These are phyloP conservation scores for Scaptomyza cyrtandrae DNA, from an alignment of 2,888 invertebrate genomes.

Conservation along the genomic window DNA sequence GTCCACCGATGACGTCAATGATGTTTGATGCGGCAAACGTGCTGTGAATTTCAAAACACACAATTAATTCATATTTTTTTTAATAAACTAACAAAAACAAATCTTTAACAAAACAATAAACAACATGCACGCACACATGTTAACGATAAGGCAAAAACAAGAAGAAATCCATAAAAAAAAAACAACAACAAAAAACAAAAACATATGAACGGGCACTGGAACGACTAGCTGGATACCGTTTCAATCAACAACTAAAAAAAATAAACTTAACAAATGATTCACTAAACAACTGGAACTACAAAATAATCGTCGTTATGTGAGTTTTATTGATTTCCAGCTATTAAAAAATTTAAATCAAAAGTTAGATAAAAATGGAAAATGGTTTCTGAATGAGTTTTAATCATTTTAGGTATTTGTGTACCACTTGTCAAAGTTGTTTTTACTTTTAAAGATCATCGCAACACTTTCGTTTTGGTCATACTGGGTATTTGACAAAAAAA, in stretches of 20 bases:
- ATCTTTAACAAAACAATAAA: slow-evolving; percentile 10
- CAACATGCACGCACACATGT: slow-evolving; percentile 9
- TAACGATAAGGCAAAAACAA: slow-evolving; percentile 31
- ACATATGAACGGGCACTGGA: slow-evolving; percentile 8
- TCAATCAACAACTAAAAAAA: not conserved
- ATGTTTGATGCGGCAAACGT: slow-evolving; percentile 87
- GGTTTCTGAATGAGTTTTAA: not conserved
- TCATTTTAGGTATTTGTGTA: too few relatives aligned
- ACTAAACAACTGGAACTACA: too few relatives aligned
- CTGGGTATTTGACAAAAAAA: not conserved
- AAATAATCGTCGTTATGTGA: too few relatives aligned
- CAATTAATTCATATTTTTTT: slow-evolving; percentile 38
- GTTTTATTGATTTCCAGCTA: too few relatives aligned
- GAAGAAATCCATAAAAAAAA: too few relatives aligned
- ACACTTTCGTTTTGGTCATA: too few relatives aligned
- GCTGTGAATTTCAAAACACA: slow-evolving; percentile 77
- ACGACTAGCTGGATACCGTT: slow-evolving; percentile 4
- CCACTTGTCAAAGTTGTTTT: too few relatives aligned
- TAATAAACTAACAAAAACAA: slow-evolving; percentile 6
- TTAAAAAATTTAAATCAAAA: too few relatives aligned
- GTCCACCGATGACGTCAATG: slow-evolving; percentile 87
- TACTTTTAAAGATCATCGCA: too few relatives aligned
- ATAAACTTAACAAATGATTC: not conserved
- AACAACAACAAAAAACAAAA: too few relatives aligned
- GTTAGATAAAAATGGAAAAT: not conserved